These are phyloP conservation scores for Dryas iulia DNA, from an alignment of 1,140 invertebrate species.

Conservation along the genomic window DNA sequence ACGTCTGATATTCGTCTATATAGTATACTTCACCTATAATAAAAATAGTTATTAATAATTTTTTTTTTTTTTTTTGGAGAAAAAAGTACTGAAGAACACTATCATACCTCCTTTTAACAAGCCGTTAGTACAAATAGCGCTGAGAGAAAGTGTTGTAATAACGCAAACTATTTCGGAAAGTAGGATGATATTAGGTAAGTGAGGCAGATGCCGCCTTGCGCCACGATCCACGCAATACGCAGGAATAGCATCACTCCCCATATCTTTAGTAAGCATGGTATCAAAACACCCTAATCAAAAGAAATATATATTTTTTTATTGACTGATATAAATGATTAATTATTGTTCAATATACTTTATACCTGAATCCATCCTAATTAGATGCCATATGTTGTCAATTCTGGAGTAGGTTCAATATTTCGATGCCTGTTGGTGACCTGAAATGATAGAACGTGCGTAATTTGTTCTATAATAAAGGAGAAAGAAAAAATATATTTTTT, in stretches of 20 bases:
- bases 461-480: not conserved
- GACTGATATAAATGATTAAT: not conserved
- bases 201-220: constrained; percentile 88
- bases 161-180: constrained; percentile 95
- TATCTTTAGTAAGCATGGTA: constrained; percentile 91
- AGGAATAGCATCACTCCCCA: constrained; percentile 94
- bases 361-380: constrained; percentile 91
- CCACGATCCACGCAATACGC: constrained; percentile 91
- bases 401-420: constrained; percentile 36
- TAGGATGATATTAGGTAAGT: constrained; percentile 90
- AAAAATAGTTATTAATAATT: not conserved
- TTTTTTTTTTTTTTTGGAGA: not conserved
- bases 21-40: constrained; percentile 95
- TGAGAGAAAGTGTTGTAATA: constrained; percentile 97
- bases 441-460: not conserved
- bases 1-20: constrained; percentile 93
- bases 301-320: constrained; percentile 3
- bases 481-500: too few species aligned
- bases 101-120: constrained; percentile 98
- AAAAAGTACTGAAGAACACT: constrained; percentile 92
- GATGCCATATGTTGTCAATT: constrained; percentile 66
- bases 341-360: constrained; percentile 9
- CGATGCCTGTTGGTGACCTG: not conserved
- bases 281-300: constrained; percentile 84
- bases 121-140: constrained; percentile 98